Evolutionary conservation across 2,113 vertebrate genomes (phyloP), one percentile per base, ranked within the genome.

Genomic region (Oncorhynchus kisutch): DNA sequence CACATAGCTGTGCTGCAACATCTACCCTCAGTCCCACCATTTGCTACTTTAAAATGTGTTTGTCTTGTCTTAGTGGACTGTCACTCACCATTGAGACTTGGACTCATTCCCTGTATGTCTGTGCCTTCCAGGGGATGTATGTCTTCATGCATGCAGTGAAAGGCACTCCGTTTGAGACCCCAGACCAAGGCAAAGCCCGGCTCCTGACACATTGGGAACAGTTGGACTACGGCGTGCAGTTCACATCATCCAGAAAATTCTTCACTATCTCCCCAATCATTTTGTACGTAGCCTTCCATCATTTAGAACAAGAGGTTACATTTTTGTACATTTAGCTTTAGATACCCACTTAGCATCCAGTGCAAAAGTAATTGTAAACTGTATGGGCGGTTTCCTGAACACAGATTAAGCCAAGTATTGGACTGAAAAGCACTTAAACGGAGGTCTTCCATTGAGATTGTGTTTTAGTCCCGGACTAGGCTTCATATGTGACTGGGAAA

Each of bases 191-290:
- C 69, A 99, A 97, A 89, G 98, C 97, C 75, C 92, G 97, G 83
- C 95, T 98, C 7, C 94, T 99, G n/a, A 99, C 97, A 67, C 97
- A 99, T 39, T 99, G 98, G 98, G 97, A 99, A 77, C 98, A 99
- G 78, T 93, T 99, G 12, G 97, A 99, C 87, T 98, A 99, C 71
- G 98, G 98, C 65, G 96, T 99, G 57, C 97, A 99, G 80, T 99
- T 97, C 90, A 99, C 98, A 45, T 98, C 98, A 64, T 99, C 98
- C 76, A 93, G 97, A 85, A 99, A 99, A 88, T 99, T 99, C 94
- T 97, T 99, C 92, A 99, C 97, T 78, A 99, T 99, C 83, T 98
- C 97, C 67, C 98, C 98, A 79, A 99, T 99, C 88, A 96, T 99
- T 88, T 92, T 99, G 97, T 99, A 95, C 82, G 97, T 91, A 65